A percentile compares a stretch with the other conserved stretches of the same genome.
phyloP scores from a whole-genome alignment of 2,797 vertebrate species.

The Spheniscus humboldti region DNA sequence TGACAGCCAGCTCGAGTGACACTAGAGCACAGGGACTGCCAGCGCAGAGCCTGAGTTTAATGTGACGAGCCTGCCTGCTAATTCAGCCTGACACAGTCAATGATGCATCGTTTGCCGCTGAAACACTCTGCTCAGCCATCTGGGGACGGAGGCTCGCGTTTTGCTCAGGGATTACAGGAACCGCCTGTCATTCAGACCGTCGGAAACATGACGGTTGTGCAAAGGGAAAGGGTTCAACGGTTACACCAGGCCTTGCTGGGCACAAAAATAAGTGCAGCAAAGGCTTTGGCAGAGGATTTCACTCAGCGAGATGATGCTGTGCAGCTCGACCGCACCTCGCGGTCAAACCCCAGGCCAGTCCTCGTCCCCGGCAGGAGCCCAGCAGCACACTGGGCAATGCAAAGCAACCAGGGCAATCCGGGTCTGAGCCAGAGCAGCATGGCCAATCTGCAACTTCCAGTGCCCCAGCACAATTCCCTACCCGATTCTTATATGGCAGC shows the following conservation, averaged over 20 bases:
- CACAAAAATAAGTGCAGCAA: background rate
- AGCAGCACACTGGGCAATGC: background rate
- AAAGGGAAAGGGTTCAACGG: background rate
- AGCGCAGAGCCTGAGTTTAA: slow-evolving; percentile 45
- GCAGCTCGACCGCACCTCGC: rapidly evolving
- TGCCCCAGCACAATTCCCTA: background rate
- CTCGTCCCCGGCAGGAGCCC: background rate
- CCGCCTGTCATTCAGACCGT: background rate
- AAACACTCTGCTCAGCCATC: background rate
- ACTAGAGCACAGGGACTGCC: slow-evolving; percentile 46
- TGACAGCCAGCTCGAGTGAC: slow-evolving; percentile 54
- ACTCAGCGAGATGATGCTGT: rapidly evolving
- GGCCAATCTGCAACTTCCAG: rapidly evolving
- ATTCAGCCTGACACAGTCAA: slow-evolving; percentile 62
- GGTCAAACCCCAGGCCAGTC: rapidly evolving
- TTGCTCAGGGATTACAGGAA: background rate
- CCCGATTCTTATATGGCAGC: rapidly evolving
- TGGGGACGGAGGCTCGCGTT: background rate
- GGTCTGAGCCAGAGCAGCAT: rapidly evolving
- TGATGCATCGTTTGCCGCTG: slow-evolving; percentile 39
- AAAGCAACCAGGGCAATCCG: too few relatives aligned
- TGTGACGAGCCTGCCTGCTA: slow-evolving; percentile 58
- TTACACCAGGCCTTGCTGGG: background rate
- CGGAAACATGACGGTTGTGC: background rate
- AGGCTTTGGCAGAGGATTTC: background rate